Evolutionary conservation across 2,888 invertebrate genomes (phyloP), one percentile per base, ranked within the genome.

Genomic region (Clunio marinus): DNA sequence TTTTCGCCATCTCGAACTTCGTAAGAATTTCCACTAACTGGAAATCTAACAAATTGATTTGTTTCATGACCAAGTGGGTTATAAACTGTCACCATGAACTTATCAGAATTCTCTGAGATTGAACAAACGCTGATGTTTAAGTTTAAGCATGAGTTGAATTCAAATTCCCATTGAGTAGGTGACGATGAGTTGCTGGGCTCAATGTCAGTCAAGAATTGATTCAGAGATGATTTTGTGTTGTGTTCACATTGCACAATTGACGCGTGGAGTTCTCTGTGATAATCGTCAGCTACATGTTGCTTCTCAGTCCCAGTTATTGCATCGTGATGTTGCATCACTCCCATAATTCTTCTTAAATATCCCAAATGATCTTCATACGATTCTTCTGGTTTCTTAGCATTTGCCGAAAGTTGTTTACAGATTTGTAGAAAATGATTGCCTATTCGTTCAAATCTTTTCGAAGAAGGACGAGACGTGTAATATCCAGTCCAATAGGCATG

Each of bases 401-500:
- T 51, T 79, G 72, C 1, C 27, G 17, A 15, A 17, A 68, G n/a
- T 69, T 69, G 62, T 72, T 73, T 59, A 73, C 71, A 73, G 71
- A 83, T 84, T 78, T 85, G 85, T 2, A 84, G 73, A 68, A 84
- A 81, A 2, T 81, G 77, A 69, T 84, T 84, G 0, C 81, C 80
- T 70, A 75, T 76, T 22, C 80, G 77, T 1, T 80, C 78, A 17
- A 82, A 76, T 70, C 81, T 81, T 71, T 85, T 85, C 0, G 83
- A 75, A 17, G 81, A 79, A 0, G 85, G 85, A 57, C 86, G 75
- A 0, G 86, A 85, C 0, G 83, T 81, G 72, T 81, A 86, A 74
- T 83, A 86, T 0, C 90, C 91, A 0, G 89, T 88, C 91, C 90
- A 91, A 73, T 86, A 89, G 0, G 85, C 82, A 67, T 85, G 82